These are phyloP conservation scores for Catharus fuscescens DNA, from an alignment of 2,113 vertebrate genomes.

Conservation along the genomic window DNA sequence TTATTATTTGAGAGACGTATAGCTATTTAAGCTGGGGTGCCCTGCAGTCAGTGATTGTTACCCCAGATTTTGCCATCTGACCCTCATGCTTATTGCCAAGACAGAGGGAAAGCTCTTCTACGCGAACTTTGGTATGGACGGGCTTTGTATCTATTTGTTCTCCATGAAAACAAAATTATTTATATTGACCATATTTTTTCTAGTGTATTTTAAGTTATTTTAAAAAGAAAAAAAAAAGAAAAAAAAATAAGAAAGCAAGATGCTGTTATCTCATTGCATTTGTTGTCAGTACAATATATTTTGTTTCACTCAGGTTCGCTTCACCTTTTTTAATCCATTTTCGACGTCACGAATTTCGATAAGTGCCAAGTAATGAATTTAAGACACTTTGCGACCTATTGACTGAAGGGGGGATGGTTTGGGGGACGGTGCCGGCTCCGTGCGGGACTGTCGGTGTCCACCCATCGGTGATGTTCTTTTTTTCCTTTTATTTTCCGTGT, in stretches of 20 bases:
- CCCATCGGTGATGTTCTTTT: conserved; percentile 30
- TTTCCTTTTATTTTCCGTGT: background rate
- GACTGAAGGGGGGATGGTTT: conserved; percentile 54
- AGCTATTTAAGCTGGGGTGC: conserved; percentile 85
- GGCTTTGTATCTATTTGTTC: conserved; percentile 87
- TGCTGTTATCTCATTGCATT: conserved; percentile 78
- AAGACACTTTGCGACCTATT: conserved; percentile 76
- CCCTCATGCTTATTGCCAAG: conserved; percentile 69
- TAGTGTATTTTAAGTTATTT: conserved; percentile 88
- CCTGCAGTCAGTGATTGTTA: conserved; percentile 60
- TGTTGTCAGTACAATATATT: conserved; percentile 82
- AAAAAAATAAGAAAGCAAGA: conserved; percentile 30
- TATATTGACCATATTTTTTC: conserved; percentile 88
- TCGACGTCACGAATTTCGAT: conserved; percentile 65
- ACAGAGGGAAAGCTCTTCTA: conserved; percentile 76
- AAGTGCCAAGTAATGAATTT: conserved; percentile 80
- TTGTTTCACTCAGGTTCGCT: conserved; percentile 76
- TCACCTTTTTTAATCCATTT: conserved; percentile 68
- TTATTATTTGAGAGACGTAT: conserved; percentile 68
- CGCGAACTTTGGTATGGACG: conserved; percentile 73
- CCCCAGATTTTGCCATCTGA: conserved; percentile 62
- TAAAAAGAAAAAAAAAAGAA: background rate
- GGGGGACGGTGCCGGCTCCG: conserved; percentile 48
- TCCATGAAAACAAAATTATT: conserved; percentile 88
- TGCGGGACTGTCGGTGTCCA: conserved; percentile 48